Evolutionary conservation across 2,113 vertebrate genomes (phyloP).

Genomic region (Oxyura jamaicensis): DNA sequence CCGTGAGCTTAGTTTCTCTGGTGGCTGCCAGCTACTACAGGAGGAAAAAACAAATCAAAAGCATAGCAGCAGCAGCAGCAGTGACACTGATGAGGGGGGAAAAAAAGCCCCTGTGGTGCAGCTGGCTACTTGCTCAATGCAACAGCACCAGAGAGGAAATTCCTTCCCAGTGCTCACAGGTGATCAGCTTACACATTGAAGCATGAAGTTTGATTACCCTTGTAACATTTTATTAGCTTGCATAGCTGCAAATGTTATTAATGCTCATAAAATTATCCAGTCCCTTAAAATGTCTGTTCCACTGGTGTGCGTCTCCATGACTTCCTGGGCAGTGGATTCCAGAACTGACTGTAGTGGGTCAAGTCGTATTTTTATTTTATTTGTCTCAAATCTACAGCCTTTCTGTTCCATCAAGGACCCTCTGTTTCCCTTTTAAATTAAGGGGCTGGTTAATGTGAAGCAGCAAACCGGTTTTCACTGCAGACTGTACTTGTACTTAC

Average conservation of each 20-base stretch:
- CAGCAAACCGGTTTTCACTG: not conserved
- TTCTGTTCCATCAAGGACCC: not conserved
- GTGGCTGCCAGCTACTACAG: not conserved
- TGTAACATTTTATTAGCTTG: constrained; percentile 72
- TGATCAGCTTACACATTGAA: constrained; percentile 67
- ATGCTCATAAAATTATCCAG: constrained; percentile 71
- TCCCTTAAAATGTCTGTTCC: constrained; percentile 64
- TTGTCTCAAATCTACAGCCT: not conserved
- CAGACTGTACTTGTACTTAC: not conserved
- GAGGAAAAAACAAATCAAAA: constrained; percentile 23
- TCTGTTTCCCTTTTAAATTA: constrained; percentile 8
- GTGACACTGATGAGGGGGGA: not conserved
- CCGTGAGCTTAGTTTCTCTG: not conserved
- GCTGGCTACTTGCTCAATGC: constrained; percentile 36
- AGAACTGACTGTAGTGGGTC: not conserved
- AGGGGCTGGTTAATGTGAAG: not conserved
- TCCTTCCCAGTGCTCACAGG: constrained; percentile 46
- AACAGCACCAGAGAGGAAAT: constrained; percentile 57
- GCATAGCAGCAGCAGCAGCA: not conserved
- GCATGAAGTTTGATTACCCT: constrained; percentile 71
- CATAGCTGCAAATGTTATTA: constrained; percentile 75
- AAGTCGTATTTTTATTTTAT: constrained; percentile 35
- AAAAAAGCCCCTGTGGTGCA: not conserved
- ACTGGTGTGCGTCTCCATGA: constrained; percentile 17
- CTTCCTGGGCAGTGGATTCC: constrained; percentile 57